A percentile compares a stretch with the other conserved stretches of the same genome.
Conservation (phyloP, 2,797 vertebrate species). For the Lepilemur septentrionalis region DNA sequence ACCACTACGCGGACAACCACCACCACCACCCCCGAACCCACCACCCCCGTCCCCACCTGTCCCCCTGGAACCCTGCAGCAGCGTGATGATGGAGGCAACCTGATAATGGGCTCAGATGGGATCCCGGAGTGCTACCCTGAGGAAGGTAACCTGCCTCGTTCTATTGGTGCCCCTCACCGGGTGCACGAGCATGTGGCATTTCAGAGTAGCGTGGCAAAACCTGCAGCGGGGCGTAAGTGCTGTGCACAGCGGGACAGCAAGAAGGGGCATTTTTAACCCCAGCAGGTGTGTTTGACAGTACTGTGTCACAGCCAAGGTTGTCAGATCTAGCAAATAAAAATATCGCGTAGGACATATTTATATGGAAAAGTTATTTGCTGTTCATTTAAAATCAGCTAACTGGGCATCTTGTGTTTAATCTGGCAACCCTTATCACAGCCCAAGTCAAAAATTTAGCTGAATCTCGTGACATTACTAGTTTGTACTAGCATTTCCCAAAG, state of each 20-base stretch:
- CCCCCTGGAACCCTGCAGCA: constrained; percentile 91
- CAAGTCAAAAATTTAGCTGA: background rate
- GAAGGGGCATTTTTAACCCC: no score
- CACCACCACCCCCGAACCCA: constrained; percentile 87
- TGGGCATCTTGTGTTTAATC: background rate
- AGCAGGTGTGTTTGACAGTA: rapidly evolving
- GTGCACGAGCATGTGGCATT: background rate
- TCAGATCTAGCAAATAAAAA: background rate
- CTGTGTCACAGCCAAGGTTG: background rate
- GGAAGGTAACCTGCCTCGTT: constrained; percentile 88
- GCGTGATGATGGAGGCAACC: constrained; percentile 90
- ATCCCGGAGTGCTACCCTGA: constrained; percentile 90
- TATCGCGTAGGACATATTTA: rapidly evolving
- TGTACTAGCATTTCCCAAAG: background rate
- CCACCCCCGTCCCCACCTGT: constrained; percentile 89
- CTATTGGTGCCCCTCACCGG: background rate
- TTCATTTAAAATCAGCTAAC: background rate
- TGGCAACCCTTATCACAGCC: background rate
- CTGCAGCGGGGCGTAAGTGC: background rate
- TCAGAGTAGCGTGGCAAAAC: background rate
- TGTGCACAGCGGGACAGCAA: rapidly evolving
- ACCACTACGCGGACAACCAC: constrained; percentile 79
- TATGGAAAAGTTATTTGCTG: background rate
- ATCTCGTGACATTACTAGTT: background rate
- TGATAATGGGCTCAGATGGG: constrained; percentile 87